Conservation (phyloP, 2,797 vertebrate species). For the Sebastes taczanowskii region DNA sequence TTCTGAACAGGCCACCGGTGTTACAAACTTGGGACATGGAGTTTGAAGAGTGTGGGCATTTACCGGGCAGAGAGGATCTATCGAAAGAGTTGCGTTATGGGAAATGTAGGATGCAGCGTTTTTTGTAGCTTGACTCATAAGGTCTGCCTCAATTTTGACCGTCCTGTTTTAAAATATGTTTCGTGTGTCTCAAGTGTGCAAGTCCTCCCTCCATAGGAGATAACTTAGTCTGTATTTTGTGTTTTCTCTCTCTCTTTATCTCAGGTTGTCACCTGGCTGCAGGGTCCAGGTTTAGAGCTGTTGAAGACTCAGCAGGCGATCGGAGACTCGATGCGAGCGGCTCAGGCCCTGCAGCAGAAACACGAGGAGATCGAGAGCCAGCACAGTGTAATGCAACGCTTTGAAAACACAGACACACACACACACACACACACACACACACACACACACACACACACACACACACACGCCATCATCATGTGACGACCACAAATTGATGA, state of each 20-base stretch:
- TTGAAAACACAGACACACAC: neutral
- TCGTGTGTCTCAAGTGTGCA: neutral
- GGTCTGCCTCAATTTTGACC: neutral
- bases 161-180: neutral
- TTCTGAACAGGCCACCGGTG: neutral
- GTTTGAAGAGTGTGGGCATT: neutral
- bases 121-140: neutral
- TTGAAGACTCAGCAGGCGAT: conserved; percentile 95
- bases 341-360: conserved; percentile 96
- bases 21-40: neutral
- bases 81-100: neutral
- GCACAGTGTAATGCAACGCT: conserved; percentile 89
- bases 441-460: neutral
- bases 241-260: neutral
- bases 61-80: neutral
- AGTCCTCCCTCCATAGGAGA: neutral
- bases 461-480: neutral
- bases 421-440: neutral
- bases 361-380: conserved; percentile 99
- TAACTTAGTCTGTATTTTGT: neutral
- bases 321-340: conserved; percentile 95
- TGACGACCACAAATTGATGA: neutral
- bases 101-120: neutral
- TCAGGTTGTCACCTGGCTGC: conserved; percentile 98
- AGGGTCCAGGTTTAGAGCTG: conserved; percentile 97